phyloP scores from a whole-genome alignment of 2,113 vertebrate genomes.

The Phylloscopus trochilus region DNA sequence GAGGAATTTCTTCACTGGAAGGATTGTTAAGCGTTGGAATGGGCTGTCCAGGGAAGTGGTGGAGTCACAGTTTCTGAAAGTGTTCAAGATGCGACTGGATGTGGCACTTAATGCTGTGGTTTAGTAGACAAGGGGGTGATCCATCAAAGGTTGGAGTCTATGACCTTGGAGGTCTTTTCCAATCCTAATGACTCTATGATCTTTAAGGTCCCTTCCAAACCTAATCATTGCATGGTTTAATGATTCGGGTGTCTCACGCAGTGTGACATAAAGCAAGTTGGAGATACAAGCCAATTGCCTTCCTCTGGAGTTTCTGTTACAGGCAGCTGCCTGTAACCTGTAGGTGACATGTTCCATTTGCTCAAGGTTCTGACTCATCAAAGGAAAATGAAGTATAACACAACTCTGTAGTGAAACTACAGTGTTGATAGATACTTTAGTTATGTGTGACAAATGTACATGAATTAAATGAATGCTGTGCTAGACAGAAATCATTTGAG shows the following conservation, averaged over 20 bases:
- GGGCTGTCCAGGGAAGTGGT: neutral
- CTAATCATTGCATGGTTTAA: neutral
- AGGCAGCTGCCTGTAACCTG: neutral
- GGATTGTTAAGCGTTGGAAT: neutral
- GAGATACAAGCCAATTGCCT: neutral
- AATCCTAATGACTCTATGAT: neutral
- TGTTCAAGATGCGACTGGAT: neutral
- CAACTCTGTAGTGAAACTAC: neutral
- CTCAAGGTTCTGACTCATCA: neutral
- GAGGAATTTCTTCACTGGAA: neutral
- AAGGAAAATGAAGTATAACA: neutral
- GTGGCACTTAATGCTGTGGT: neutral
- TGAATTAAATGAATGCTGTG: neutral
- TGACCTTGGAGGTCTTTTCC: neutral
- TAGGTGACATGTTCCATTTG: rapidly evolving
- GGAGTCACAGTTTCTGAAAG: neutral
- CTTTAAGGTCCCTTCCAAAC: neutral
- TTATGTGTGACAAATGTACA: neutral
- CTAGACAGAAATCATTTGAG: neutral
- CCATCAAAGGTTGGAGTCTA: neutral
- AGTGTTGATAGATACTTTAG: neutral
- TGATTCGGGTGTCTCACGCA: neutral
- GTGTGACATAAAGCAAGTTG: neutral
- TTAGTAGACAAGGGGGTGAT: neutral
- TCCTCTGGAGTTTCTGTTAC: neutral